Evolutionary conservation across 2,888 invertebrate species (phyloP).

Genomic region (Caenorhabditis uteleia): DNA sequence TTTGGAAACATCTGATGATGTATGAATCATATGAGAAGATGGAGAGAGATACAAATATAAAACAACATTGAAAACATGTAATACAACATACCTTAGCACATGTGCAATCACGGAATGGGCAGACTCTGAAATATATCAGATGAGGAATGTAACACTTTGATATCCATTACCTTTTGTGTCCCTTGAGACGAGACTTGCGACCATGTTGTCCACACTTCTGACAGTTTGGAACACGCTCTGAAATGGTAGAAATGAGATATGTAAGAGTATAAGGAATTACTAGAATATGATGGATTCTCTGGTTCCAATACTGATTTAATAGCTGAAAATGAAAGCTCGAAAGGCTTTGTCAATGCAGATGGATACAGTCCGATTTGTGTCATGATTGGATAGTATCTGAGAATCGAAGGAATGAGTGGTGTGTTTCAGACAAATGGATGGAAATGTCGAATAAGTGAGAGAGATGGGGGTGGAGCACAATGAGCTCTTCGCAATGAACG

Average conservation of each 20-base stretch:
- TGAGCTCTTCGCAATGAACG: constrained; percentile 1
- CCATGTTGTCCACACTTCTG: constrained; percentile 67
- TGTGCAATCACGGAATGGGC: constrained; percentile 62
- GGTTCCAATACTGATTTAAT: constrained; percentile 55
- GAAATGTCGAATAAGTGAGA: constrained; percentile 12
- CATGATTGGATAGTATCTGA: constrained; percentile 14
- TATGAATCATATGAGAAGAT: too few relatives aligned
- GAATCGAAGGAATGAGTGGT: neutral
- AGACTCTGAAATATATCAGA: constrained; percentile 53
- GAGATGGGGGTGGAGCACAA: neutral
- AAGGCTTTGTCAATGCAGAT: constrained; percentile 31
- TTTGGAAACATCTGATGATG: too few relatives aligned
- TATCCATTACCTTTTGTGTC: constrained; percentile 56
- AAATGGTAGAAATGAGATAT: neutral
- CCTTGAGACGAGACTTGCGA: constrained; percentile 63
- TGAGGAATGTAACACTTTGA: too few relatives aligned
- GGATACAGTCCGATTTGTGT: constrained; percentile 46
- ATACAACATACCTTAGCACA: constrained; percentile 62
- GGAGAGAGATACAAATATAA: constrained; percentile 2
- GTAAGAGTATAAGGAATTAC: constrained; percentile 6
- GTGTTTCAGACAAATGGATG: constrained; percentile 1
- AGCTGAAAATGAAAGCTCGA: constrained; percentile 46
- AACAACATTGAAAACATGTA: constrained; percentile 10
- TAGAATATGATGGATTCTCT: constrained; percentile 52
- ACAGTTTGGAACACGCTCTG: constrained; percentile 66